Conservation (phyloP, 2,797 vertebrate genomes). For the Gymnocypris eckloni region DNA sequence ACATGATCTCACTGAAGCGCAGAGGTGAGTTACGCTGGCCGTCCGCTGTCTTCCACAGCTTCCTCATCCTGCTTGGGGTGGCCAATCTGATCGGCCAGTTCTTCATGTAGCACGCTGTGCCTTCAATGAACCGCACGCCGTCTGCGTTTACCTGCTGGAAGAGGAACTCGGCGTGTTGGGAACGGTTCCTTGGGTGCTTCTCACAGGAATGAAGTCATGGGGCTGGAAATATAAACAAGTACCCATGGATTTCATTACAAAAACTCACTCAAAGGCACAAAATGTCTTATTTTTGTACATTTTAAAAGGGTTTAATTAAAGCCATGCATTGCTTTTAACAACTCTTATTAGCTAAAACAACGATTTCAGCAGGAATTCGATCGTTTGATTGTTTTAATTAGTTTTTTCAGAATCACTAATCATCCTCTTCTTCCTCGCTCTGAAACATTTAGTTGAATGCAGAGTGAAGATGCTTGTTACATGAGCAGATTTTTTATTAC, state of each 20-base stretch:
- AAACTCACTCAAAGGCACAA: not conserved
- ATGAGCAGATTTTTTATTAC: not conserved
- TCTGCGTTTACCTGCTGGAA: not conserved
- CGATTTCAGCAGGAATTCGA: not conserved
- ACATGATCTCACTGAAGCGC: conserved; percentile 82
- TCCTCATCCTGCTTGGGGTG: conserved; percentile 88
- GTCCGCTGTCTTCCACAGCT: conserved; percentile 81
- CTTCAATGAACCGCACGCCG: not conserved
- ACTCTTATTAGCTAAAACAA: not conserved
- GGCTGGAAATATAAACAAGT: not conserved
- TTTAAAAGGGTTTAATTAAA: not conserved
- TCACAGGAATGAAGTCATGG: not conserved
- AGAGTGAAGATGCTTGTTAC: conserved; percentile 1
- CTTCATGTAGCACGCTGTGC: conserved; percentile 80
- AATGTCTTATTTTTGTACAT: not conserved
- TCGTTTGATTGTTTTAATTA: too few species aligned
- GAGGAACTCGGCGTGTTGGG: not conserved
- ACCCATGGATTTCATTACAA: too few species aligned
- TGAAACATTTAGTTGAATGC: not conserved
- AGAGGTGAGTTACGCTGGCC: conserved; percentile 83
- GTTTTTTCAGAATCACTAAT: not conserved
- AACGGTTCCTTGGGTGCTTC: conserved; percentile 2
- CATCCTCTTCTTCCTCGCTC: not conserved
- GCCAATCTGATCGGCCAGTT: conserved; percentile 92
- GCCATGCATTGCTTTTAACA: not conserved